Conservation (phyloP, 2,113 vertebrate genomes). For the Sarotherodon lohbergeri region DNA sequence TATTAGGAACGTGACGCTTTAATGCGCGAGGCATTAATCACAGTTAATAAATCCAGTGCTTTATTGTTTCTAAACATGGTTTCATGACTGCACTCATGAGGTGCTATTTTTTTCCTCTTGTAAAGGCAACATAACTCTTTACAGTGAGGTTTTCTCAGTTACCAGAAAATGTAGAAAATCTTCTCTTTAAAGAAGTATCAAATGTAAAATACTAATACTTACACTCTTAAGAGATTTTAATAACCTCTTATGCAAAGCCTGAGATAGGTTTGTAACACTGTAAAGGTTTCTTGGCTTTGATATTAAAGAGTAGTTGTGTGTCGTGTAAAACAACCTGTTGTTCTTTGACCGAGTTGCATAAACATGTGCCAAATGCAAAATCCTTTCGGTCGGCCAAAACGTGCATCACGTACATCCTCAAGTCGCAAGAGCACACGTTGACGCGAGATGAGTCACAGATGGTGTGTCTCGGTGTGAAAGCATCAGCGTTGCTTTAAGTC, state of each 20-base stretch:
- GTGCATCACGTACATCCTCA: background rate
- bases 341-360: slow-evolving; percentile 30
- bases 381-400: background rate
- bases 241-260: slow-evolving; percentile 9
- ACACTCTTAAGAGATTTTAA: background rate
- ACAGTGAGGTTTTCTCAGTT: slow-evolving; percentile 19
- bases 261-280: slow-evolving; percentile 13
- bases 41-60: slow-evolving; percentile 38
- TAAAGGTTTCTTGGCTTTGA: slow-evolving; percentile 34
- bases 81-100: slow-evolving; percentile 19
- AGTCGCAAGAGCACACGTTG: background rate
- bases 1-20: background rate
- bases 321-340: background rate
- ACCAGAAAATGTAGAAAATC: slow-evolving; percentile 16
- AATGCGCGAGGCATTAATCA: slow-evolving; percentile 15
- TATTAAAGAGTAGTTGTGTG: background rate
- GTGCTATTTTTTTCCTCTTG: background rate
- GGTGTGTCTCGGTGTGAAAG: background rate
- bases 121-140: slow-evolving; percentile 34
- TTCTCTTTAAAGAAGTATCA: background rate
- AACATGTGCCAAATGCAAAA: background rate
- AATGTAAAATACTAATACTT: slow-evolving; percentile 21
- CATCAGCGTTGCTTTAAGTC: slow-evolving; percentile 72
- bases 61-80: slow-evolving; percentile 10
- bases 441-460: background rate